Evolutionary conservation across 2,888 invertebrate genomes (phyloP).

Genomic region (Xestia sexstrigata): DNA sequence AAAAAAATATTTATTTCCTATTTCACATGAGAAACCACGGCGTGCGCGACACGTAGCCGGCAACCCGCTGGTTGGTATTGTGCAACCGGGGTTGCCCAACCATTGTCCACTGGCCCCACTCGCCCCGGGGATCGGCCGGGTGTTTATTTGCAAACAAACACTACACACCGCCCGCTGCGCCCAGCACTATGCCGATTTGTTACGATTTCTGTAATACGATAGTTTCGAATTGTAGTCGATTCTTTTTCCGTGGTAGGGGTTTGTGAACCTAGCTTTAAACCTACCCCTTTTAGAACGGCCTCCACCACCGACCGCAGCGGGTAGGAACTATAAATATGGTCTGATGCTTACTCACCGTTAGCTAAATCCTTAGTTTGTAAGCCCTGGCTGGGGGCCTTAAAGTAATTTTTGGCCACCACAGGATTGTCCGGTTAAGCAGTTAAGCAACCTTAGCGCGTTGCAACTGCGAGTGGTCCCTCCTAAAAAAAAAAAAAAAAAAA

Average conservation of each 20-base stretch:
- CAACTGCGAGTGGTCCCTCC: too few relatives aligned
- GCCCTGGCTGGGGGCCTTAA: too few relatives aligned
- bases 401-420: too few relatives aligned
- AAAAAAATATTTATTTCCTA: constrained; percentile 77
- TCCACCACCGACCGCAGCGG: background rate
- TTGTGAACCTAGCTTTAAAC: constrained; percentile 43
- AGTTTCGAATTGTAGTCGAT: constrained; percentile 66
- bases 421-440: too few relatives aligned
- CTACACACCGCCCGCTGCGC: constrained; percentile 81
- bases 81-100: constrained; percentile 73
- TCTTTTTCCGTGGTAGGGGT: constrained; percentile 56
- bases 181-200: constrained; percentile 82
- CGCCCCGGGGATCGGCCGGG: constrained; percentile 81
- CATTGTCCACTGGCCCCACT: constrained; percentile 66
- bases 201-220: constrained; percentile 84
- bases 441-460: too few relatives aligned
- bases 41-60: constrained; percentile 73
- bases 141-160: constrained; percentile 90
- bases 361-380: too few relatives aligned
- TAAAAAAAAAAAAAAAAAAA: too few relatives aligned
- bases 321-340: background rate
- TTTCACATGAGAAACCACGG: constrained; percentile 83
- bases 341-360: background rate
- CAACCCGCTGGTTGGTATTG: constrained; percentile 84
- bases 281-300: constrained; percentile 41